Evolutionary conservation across 2,113 vertebrate genomes (phyloP), one percentile per base, ranked within the genome.

Genomic region (Cervus canadensis): DNA sequence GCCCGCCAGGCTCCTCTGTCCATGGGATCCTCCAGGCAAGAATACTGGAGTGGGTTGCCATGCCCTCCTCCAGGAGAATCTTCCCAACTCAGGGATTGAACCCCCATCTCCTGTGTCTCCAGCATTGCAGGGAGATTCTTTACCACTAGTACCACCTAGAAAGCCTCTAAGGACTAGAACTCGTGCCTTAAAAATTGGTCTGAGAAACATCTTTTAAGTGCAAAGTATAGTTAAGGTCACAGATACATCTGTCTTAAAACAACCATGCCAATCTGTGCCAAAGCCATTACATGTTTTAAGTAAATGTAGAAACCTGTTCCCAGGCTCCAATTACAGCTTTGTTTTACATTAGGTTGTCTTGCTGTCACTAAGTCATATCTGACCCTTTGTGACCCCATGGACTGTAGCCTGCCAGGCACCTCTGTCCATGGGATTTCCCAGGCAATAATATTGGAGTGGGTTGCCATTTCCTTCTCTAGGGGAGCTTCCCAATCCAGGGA

Each of bases 281-380:
- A 78, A 45, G 36, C 13, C 84, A 15, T 40, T 62, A 54, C 6
- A 45, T 62, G 40, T 78, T 91, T 83, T 9, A 19, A 56, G 9
- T 43, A 43, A 90, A 82, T 2, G 48, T 15, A 26, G 48, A 71
- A 90, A 40, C 45, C 50, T 86, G 56, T 85, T 76, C 15, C 25
- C n/a, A 71, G 56, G 15, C 30, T 91, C 94, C 50, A 59, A n/a
- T 60, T 95, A 82, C 21, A 84, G 43, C n/a, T 97, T 45, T 57
- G 17, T 7, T 95, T n/a, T 90, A 91, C 9, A 60, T 52, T 50
- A 45, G 4, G 19, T 67, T 59, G 13, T 89, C 74, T 87, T 23
- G 5, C 76, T 74, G 21, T 25, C 0, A 0, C 71, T 43, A 74
- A 74, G 71, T 43, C 3, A 1, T 25, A 43, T 40, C 36, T 3